Conservation (phyloP, 2,888 invertebrate genomes). For the Rutpela maculata region DNA sequence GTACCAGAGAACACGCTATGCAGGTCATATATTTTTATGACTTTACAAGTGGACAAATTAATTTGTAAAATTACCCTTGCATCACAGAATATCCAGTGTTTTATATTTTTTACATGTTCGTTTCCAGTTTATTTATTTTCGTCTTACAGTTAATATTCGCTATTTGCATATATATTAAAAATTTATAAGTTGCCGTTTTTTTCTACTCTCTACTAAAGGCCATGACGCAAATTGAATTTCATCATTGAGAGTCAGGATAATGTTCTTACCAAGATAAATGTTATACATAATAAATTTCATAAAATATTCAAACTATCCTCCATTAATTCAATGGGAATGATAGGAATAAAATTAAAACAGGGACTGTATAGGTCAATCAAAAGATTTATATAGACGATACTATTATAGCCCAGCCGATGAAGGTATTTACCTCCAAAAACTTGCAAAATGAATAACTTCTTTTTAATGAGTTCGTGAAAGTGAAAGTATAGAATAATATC, state of each 20-base stretch:
- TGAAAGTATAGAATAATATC: too few species aligned
- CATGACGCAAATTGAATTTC: slow-evolving; percentile 3
- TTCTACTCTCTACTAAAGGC: neutral
- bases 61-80: neutral
- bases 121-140: slow-evolving; percentile 1
- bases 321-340: neutral
- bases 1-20: neutral
- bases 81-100: neutral
- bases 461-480: too few species aligned
- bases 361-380: neutral
- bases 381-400: too few species aligned
- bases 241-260: neutral
- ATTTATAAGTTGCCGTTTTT: slow-evolving; percentile 1
- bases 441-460: too few species aligned
- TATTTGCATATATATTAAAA: slow-evolving; percentile 7
- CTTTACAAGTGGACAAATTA: neutral
- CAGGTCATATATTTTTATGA: slow-evolving; percentile 5
- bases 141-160: neutral
- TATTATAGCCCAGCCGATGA: too few species aligned
- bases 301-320: neutral
- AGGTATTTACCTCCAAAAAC: too few species aligned
- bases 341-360: neutral
- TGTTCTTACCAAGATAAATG: slow-evolving; percentile 1
- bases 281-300: neutral
- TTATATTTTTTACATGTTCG: neutral